Percentiles rank a stretch among this genome's conserved stretches.
Conservation (phyloP, 1,140 invertebrate genomes). For the Lepidostoma basale region DNA sequence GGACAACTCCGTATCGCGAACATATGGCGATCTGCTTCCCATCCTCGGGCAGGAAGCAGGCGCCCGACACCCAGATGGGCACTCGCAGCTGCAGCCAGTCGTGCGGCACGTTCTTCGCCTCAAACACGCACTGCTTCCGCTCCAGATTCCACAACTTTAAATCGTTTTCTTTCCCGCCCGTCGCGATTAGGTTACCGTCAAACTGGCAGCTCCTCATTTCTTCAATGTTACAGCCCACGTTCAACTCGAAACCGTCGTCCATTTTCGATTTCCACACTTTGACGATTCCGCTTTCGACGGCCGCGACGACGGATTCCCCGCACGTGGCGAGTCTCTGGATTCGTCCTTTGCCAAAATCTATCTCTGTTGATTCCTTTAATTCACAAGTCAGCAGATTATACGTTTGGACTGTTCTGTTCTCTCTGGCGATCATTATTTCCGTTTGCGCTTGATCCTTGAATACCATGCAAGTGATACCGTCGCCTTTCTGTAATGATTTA, state of each 20-base stretch:
- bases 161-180: slow-evolving; percentile 65
- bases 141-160: slow-evolving; percentile 61
- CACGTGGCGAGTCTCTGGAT: slow-evolving; percentile 21
- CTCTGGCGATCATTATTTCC: slow-evolving; percentile 69
- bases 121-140: slow-evolving; percentile 53
- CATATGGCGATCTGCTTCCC: slow-evolving; percentile 65
- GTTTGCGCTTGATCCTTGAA: slow-evolving; percentile 72
- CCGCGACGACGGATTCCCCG: slow-evolving; percentile 27
- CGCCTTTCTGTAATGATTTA: slow-evolving; percentile 58
- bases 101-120: slow-evolving; percentile 68
- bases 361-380: slow-evolving; percentile 4
- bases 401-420: slow-evolving; percentile 47
- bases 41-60: slow-evolving; percentile 66
- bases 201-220: slow-evolving; percentile 55
- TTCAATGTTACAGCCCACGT: slow-evolving; percentile 52
- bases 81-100: slow-evolving; percentile 77
- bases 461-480: slow-evolving; percentile 67
- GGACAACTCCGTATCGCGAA: slow-evolving; percentile 74
- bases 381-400: slow-evolving; percentile 20
- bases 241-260: slow-evolving; percentile 46
- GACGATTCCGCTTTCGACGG: slow-evolving; percentile 45
- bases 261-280: slow-evolving; percentile 53
- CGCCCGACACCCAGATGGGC: slow-evolving; percentile 79
- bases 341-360: slow-evolving; percentile 32
- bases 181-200: slow-evolving; percentile 49